Conservation (phyloP, 1,140 invertebrate species). For the Bombus superbus region DNA sequence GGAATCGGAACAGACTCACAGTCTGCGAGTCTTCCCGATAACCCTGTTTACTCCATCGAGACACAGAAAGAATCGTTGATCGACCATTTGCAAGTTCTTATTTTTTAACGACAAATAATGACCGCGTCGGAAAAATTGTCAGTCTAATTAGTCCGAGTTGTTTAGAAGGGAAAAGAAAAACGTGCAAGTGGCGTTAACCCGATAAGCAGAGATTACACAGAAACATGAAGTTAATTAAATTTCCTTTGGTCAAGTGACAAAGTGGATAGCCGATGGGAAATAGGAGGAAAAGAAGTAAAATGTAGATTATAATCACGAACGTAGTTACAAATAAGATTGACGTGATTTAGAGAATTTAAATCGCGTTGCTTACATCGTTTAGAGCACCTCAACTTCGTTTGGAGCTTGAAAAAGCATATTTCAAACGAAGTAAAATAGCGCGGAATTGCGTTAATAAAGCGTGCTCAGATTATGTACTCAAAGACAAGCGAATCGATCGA, state of each 20-base stretch:
- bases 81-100: background rate
- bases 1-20: slow-evolving; percentile 19
- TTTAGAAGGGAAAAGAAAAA: background rate
- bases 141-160: background rate
- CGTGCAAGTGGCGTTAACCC: background rate
- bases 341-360: background rate
- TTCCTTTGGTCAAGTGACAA: too few relatives aligned
- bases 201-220: background rate
- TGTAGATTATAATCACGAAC: background rate
- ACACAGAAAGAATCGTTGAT: slow-evolving; percentile 1
- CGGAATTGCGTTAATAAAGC: background rate
- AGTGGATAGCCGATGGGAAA: background rate
- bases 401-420: background rate
- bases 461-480: background rate
- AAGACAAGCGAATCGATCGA: background rate
- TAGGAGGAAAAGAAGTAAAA: background rate
- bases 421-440: background rate
- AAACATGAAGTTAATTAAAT: background rate
- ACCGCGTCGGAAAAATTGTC: background rate
- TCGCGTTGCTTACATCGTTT: background rate
- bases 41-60: slow-evolving; percentile 34
- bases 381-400: background rate
- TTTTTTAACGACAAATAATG: background rate
- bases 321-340: background rate
- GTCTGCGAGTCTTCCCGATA: slow-evolving; percentile 54